These are phyloP conservation scores for Antheraea yamamai DNA, from an alignment of 2,888 invertebrate genomes.

Conservation along the genomic window DNA sequence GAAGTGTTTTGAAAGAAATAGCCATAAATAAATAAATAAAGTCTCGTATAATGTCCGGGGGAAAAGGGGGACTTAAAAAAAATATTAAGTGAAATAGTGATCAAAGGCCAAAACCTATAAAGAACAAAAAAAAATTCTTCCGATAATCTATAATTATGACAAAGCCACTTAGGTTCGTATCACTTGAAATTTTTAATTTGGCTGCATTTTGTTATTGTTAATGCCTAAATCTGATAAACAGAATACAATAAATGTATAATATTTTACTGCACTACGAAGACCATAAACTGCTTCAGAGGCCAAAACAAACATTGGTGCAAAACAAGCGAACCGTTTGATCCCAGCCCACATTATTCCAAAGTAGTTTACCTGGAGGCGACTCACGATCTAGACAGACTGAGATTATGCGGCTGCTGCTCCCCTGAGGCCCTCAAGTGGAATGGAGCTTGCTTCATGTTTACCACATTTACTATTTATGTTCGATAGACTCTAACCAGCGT, in stretches of 20 bases:
- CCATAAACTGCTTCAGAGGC: background rate
- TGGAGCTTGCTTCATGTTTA: slow-evolving; percentile 8
- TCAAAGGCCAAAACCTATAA: no score
- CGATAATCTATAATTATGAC: no score
- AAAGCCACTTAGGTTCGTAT: no score
- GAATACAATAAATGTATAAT: background rate
- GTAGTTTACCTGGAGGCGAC: slow-evolving; percentile 5
- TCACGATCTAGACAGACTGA: slow-evolving; percentile 12
- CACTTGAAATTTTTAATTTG: no score
- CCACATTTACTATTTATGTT: background rate
- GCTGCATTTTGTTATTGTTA: no score
- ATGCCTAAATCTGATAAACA: no score
- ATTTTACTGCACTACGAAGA: background rate
- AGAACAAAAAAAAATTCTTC: no score
- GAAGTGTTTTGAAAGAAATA: no score
- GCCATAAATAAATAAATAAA: no score
- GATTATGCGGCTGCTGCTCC: slow-evolving; percentile 6
- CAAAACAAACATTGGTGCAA: slow-evolving; percentile 1
- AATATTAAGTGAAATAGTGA: no score
- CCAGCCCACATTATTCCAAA: background rate
- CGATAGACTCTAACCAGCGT: background rate
- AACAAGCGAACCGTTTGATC: slow-evolving; percentile 8
- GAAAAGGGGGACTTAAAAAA: no score
- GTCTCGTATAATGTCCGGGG: no score
- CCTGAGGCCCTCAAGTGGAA: slow-evolving; percentile 7